These are phyloP conservation scores for Schlechtendalia chinensis DNA, from an alignment of 1,140 invertebrate species.

Conservation along the genomic window DNA sequence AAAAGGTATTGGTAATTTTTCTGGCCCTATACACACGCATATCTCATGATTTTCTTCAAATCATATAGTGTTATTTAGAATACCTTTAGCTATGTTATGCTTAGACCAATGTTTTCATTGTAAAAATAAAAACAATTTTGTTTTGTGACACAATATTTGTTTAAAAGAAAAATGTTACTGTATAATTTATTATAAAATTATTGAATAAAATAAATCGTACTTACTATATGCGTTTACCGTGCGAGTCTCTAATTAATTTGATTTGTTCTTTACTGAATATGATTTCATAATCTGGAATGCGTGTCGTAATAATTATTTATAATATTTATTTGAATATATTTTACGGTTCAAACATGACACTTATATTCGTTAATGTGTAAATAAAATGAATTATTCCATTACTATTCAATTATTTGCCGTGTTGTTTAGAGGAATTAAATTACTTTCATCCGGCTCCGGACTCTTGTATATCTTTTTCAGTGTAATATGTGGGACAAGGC, in stretches of 20 bases:
- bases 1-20: too few species aligned
- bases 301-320: not conserved
- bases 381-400: not conserved
- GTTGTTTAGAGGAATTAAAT: slow-evolving; percentile 24
- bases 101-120: not conserved
- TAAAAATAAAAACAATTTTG: not conserved
- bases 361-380: not conserved
- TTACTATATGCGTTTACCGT: too few species aligned
- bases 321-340: not conserved
- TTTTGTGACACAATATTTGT: not conserved
- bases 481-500: slow-evolving; percentile 25
- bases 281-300: not conserved
- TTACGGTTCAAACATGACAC: not conserved
- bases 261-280: not conserved
- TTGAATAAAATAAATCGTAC: too few species aligned
- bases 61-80: not conserved
- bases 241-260: not conserved
- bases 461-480: slow-evolving; percentile 12
- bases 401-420: slow-evolving; percentile 21
- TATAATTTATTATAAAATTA: not conserved
- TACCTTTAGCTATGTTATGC: too few species aligned
- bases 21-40: too few species aligned
- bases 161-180: not conserved
- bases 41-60: too few species aligned
- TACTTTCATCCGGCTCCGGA: not conserved